Conservation (phyloP, 2,888 invertebrate species). For the Acanthococcus lagerstroemiae region DNA sequence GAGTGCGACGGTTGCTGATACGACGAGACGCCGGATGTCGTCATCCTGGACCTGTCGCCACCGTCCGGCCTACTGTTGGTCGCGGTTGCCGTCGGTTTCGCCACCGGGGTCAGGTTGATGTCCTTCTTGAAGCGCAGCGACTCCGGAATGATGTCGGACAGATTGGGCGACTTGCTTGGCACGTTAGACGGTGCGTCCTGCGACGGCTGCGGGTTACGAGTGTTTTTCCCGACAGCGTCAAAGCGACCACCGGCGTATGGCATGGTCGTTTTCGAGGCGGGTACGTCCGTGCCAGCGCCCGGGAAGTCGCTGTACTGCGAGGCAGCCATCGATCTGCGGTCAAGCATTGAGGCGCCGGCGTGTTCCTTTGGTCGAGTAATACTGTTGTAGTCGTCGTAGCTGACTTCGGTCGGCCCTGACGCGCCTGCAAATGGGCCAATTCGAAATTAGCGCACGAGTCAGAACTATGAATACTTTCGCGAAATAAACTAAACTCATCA, state of each 20-base stretch:
- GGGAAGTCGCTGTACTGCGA: constrained; percentile 1
- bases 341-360: no score
- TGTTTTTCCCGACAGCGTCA: no score
- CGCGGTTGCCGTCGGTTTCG: constrained; percentile 9
- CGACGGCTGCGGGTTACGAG: not conserved
- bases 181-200: not conserved
- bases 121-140: constrained; percentile 19
- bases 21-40: not conserved
- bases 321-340: not conserved
- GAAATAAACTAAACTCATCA: no score
- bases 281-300: not conserved
- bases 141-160: constrained; percentile 15
- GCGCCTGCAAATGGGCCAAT: not conserved
- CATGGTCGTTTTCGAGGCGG: no score
- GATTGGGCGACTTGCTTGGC: not conserved
- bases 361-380: not conserved
- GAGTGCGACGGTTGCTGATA: not conserved
- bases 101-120: constrained; percentile 21
- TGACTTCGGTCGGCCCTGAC: not conserved
- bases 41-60: not conserved
- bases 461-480: not conserved
- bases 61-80: not conserved
- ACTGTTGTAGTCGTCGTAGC: constrained; percentile 8
- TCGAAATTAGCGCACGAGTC: not conserved
- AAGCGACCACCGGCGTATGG: no score